phyloP scores from a whole-genome alignment of 2,113 vertebrate genomes.

The Aramus guarauna region DNA sequence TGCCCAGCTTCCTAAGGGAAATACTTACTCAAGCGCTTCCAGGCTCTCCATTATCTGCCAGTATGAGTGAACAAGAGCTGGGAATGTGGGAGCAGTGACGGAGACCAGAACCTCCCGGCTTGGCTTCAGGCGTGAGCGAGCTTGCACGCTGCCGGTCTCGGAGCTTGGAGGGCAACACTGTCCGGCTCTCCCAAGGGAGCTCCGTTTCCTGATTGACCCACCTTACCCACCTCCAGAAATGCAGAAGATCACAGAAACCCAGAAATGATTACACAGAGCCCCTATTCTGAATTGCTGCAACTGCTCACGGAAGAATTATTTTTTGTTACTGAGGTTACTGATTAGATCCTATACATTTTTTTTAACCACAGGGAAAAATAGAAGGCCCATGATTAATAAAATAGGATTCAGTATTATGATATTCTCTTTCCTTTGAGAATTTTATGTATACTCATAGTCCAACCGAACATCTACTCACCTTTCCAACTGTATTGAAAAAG shows the following conservation, averaged over 20 bases:
- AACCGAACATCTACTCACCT: not conserved
- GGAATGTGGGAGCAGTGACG: not conserved
- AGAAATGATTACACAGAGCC: not conserved
- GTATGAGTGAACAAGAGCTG: not conserved
- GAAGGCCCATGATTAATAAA: not conserved
- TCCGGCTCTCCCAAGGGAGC: not conserved
- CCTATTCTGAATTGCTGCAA: not conserved
- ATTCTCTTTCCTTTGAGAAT: not conserved
- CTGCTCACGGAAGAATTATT: not conserved
- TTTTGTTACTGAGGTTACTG: not conserved
- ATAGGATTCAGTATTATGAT: not conserved
- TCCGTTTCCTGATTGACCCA: not conserved
- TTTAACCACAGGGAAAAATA: not conserved
- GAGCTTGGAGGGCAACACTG: not conserved
- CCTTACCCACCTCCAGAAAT: not conserved
- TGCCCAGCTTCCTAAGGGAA: not conserved
- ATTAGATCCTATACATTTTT: not conserved
- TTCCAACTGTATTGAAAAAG: not conserved
- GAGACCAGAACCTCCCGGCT: not conserved
- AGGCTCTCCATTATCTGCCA: not conserved
- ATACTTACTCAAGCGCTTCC: not conserved
- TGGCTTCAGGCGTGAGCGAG: fast-evolving
- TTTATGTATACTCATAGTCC: not conserved
- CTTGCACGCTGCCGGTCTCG: fast-evolving
- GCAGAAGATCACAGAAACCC: not conserved